Percentiles rank a stretch among this genome's conserved stretches.
Evolutionary conservation across 2,888 invertebrate species (phyloP).

Genomic region (Plagodis pulveraria): DNA sequence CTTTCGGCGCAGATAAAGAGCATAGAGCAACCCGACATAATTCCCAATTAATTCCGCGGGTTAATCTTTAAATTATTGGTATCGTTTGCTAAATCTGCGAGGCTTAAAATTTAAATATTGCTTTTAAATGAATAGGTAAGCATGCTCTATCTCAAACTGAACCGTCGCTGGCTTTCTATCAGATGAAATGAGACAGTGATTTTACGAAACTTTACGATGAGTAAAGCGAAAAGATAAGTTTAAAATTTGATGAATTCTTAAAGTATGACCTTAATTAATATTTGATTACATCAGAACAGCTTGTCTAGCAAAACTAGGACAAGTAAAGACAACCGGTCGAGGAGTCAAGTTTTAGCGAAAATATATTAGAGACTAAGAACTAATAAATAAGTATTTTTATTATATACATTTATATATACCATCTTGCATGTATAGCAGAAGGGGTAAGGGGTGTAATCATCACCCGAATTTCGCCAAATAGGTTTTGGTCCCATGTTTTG

Average conservation of each 20-base stretch:
- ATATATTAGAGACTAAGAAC: too few species aligned
- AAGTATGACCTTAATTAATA: too few species aligned
- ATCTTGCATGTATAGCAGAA: too few species aligned
- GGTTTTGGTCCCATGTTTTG: too few species aligned
- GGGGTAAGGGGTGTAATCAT: too few species aligned
- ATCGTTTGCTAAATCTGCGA: slow-evolving; percentile 12
- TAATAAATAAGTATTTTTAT: too few species aligned
- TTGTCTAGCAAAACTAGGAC: too few species aligned
- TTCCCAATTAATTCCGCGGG: slow-evolving; percentile 18
- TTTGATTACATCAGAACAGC: too few species aligned
- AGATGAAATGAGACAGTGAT: not conserved
- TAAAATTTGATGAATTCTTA: not conserved
- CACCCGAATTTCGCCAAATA: too few species aligned
- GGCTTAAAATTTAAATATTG: slow-evolving; percentile 15
- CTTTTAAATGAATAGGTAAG: slow-evolving; percentile 10
- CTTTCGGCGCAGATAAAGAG: slow-evolving; percentile 23
- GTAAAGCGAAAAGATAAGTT: not conserved
- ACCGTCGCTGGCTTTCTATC: slow-evolving; percentile 2
- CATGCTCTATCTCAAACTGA: slow-evolving; percentile 18
- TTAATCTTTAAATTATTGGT: slow-evolving; percentile 20
- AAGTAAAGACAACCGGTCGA: too few species aligned
- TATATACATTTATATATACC: too few species aligned
- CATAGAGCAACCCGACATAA: slow-evolving; percentile 20
- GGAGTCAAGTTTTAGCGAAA: too few species aligned
- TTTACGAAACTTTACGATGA: not conserved